A percentile compares a stretch with the other conserved stretches of the same genome.
Evolutionary conservation across 2,888 invertebrate species (phyloP).

Genomic region (Poecilobothrus nobilitatus): DNA sequence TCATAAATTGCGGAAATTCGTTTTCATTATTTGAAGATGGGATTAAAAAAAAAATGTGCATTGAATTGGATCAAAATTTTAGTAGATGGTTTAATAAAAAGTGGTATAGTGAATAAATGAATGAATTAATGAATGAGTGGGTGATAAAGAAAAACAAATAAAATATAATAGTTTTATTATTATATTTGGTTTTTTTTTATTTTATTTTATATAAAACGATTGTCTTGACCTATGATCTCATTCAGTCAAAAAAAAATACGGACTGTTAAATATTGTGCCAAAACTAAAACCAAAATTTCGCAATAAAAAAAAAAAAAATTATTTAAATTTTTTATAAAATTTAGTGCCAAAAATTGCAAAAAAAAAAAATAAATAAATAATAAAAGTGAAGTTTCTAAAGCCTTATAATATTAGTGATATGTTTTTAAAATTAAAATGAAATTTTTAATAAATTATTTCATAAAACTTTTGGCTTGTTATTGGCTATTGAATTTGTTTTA

Average conservation of each 20-base stretch:
- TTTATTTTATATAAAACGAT: neutral
- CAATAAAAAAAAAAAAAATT: no score
- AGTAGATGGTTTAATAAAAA: neutral
- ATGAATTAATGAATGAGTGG: neutral
- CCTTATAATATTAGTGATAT: no score
- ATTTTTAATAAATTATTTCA: no score
- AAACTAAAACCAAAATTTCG: neutral
- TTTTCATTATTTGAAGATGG: neutral
- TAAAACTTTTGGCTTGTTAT: no score
- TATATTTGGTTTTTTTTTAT: neutral
- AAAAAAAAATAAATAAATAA: no score
- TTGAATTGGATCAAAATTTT: neutral
- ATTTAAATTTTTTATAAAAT: no score
- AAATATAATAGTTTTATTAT: neutral
- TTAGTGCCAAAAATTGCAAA: no score
- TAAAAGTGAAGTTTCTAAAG: no score
- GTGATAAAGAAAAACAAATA: neutral
- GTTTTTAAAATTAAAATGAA: no score
- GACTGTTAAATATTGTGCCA: neutral
- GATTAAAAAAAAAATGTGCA: neutral
- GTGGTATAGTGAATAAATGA: no score
- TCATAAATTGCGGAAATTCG: neutral
- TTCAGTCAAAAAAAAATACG: neutral
- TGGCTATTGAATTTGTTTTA: no score
- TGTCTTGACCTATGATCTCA: neutral